A percentile compares a stretch with the other conserved stretches of the same genome.
Conservation (phyloP, 2,797 vertebrate species). For the Cetoscarus ocellatus region DNA sequence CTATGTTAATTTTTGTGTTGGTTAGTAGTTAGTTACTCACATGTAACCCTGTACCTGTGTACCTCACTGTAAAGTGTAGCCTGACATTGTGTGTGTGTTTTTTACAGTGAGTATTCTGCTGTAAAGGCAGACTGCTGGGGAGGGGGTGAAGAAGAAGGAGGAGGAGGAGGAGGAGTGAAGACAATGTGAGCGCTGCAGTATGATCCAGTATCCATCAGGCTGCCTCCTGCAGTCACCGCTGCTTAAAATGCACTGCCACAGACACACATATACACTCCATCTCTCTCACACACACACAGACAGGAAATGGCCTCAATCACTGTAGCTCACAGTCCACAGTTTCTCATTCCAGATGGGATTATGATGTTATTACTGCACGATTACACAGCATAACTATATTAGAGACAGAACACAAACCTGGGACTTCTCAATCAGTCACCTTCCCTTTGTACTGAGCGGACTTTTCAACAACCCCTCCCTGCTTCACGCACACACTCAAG, state of each 20-base stretch:
- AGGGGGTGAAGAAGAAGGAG: conserved; percentile 56
- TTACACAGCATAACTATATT: conserved; percentile 80
- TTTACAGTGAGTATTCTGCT: conserved; percentile 79
- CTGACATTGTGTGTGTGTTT: conserved; percentile 18
- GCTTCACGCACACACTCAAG: conserved; percentile 21
- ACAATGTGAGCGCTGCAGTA: conserved; percentile 83
- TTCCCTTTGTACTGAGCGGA: conserved; percentile 61
- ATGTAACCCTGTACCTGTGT: no score
- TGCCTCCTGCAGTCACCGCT: conserved; percentile 78
- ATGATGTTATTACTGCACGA: conserved; percentile 82
- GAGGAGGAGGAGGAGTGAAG: conserved; percentile 73
- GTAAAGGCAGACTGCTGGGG: conserved; percentile 76
- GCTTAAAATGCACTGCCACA: conserved; percentile 77
- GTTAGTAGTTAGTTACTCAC: no score
- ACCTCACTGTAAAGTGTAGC: no score
- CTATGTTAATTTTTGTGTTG: no score
- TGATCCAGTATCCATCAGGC: conserved; percentile 82
- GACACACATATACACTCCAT: conserved; percentile 31
- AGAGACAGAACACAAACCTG: conserved; percentile 77
- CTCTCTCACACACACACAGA: conserved; percentile 39
- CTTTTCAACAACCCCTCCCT: conserved; percentile 67
- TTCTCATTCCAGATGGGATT: conserved; percentile 82
- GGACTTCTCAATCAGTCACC: conserved; percentile 81
- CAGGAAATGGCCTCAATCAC: conserved; percentile 81
- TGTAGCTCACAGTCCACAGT: conserved; percentile 75